Evolutionary conservation across 2,797 vertebrate species (phyloP), one percentile per base, ranked within the genome.

Genomic region (Siniperca obscura): DNA sequence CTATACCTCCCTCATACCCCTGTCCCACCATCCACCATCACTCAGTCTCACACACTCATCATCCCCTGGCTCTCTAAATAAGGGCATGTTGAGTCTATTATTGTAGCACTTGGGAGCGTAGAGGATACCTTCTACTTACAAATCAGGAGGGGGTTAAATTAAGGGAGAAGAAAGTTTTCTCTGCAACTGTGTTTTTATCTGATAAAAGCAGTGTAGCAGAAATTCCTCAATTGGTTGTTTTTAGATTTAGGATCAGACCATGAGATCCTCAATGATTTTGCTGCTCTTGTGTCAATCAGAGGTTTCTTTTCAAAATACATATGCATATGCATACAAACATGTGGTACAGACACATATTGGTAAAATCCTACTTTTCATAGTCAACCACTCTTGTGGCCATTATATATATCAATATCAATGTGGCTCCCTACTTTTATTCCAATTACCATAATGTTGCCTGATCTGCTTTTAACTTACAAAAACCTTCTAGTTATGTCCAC

Each of bases 11-110:
- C 64, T 90, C 81, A 70, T 85, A 7, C 61, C 56, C 62, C 66
- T 60, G 69, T 72, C 62, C 66, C 81, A 69, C 46, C 48, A 91
- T 79, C 85, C 34, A 87, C 81, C 56, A 77, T 90, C 85, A 72
- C 70, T 27, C 72, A 27, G 40, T 42, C 80, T 88, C 76, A 36
- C 74, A 86, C 83, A 74, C 66, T 84, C 81, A 44, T 80, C 87
- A 56, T 50, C 78, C 65, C 61, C 77, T 7, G 9, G 59, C 66
- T 89, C 81, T 87, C 90, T 91, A 94, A 94, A 95, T 93, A 94
- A 92, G 91, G 93, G 91, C 87, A 92, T 93, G 94, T 95, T 94
- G 93, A 94, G 93, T 94, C 92, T 94, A 59, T 91, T 73, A 30
- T 30, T 30, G 30, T 30, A 69, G 83, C 76, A 62, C 78, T 84